phyloP scores from a whole-genome alignment of 2,888 invertebrate species.

The Drosophila nr. perissopoda region DNA sequence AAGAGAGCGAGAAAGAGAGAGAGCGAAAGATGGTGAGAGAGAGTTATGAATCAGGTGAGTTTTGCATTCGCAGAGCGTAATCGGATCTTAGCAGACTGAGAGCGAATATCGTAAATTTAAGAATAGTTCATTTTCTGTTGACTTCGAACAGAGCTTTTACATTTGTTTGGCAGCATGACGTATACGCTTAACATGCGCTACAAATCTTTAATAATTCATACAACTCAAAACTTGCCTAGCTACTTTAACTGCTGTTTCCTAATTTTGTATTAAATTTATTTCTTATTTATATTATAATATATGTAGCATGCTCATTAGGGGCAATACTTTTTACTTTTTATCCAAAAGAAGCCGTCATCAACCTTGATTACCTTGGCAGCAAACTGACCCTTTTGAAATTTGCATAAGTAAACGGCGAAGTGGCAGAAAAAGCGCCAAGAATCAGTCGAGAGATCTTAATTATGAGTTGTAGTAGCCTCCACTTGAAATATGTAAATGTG shows the following conservation, averaged over 20 bases:
- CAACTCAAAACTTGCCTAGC: slow-evolving; percentile 1
- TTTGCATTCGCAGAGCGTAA: slow-evolving; percentile 7
- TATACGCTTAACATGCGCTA: not conserved
- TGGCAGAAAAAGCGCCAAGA: not conserved
- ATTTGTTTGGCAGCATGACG: slow-evolving; percentile 4
- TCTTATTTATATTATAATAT: slow-evolving; percentile 1
- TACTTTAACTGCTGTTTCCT: not conserved
- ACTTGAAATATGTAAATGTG: slow-evolving; percentile 5
- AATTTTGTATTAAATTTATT: not conserved
- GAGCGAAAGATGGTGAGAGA: slow-evolving; percentile 1
- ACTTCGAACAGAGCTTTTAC: slow-evolving; percentile 18
- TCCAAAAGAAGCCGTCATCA: slow-evolving; percentile 47
- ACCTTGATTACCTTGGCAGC: slow-evolving; percentile 69
- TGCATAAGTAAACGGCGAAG: not conserved
- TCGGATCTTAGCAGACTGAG: slow-evolving; percentile 29
- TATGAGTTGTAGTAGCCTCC: slow-evolving; percentile 32
- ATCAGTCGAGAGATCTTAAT: slow-evolving; percentile 48
- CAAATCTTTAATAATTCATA: not conserved
- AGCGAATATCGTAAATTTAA: slow-evolving; percentile 60
- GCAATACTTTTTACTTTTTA: slow-evolving; percentile 49
- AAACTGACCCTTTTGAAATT: slow-evolving; percentile 54
- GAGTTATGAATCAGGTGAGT: slow-evolving; percentile 19
- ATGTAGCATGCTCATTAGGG: slow-evolving; percentile 57
- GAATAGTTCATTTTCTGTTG: slow-evolving; percentile 17
- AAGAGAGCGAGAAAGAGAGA: slow-evolving; percentile 16